A percentile compares a stretch with the other conserved stretches of the same genome.
These are phyloP conservation scores for Drosophila fulvimacula DNA, from an alignment of 2,888 invertebrate genomes.

Conservation along the genomic window DNA sequence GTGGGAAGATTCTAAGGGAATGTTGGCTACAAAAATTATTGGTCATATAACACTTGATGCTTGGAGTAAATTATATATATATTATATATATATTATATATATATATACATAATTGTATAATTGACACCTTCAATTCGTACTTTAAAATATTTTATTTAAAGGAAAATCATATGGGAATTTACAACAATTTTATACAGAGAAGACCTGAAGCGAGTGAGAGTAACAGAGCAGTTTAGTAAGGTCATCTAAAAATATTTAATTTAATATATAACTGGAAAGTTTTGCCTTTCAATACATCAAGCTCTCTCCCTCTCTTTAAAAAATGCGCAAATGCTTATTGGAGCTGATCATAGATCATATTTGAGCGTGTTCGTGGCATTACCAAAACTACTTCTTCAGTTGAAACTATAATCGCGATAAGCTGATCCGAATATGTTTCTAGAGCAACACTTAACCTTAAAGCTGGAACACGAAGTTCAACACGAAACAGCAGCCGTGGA, in stretches of 20 bases:
- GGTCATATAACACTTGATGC: neutral
- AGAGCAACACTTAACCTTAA: conserved; percentile 30
- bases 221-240: neutral
- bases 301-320: neutral
- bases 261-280: neutral
- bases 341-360: neutral
- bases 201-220: neutral
- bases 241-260: neutral
- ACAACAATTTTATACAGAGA: neutral
- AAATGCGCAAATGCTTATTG: neutral
- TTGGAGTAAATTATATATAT: neutral
- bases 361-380: neutral
- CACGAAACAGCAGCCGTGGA: conserved; percentile 64
- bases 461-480: conserved; percentile 55
- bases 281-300: neutral
- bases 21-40: neutral
- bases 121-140: neutral
- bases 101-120: too few relatives aligned
- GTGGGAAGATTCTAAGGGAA: conserved; percentile 4
- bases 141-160: neutral
- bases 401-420: conserved; percentile 19
- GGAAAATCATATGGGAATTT: neutral
- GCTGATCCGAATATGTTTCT: conserved; percentile 31
- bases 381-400: neutral
- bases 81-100: too few relatives aligned